Evolutionary conservation across 2,797 vertebrate species (phyloP), one percentile per base, ranked within the genome.

Genomic region (Enteromius mattozi): DNA sequence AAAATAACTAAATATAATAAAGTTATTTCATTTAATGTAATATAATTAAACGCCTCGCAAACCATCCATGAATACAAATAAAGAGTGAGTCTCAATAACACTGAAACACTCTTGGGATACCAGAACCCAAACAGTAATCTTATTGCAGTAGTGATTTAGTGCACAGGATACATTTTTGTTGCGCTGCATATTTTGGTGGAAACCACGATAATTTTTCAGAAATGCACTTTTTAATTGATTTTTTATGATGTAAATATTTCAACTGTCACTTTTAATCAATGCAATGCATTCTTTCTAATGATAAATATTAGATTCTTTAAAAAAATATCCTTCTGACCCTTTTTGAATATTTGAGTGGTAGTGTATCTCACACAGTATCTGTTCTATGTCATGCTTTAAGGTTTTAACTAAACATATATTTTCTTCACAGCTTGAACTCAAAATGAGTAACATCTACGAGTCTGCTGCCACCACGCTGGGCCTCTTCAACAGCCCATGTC

Each of bases 401-500:
- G 1, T 17, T 72, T 74, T 74, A 33, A 42, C 56, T 75, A 35
- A 71, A 35, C 9, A 5, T 76, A 24, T 70, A 40, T 13, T 56
- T 6, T 35, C 84, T 42, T 90, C 83, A 78, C 81, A 89, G 81
- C 14, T 37, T 78, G 45, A 84, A 24, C 49, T 66, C 94, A 97
- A 94, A 90, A 99, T 99, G 98, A 99, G 97, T 92, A 99, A 99
- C 95, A 99, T 99, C 91, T 99, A 99, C 51, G 98, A 99, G 94
- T 99, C 98, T 7, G 98, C 98, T 24, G 98, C 98, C 92, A 98
- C 97, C 88, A 99, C 98, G 0, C 93, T 99, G 93, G 98, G 97
- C 90, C 97, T 99, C 92, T 98, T 99, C 94, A 99, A 96, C 93
- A 99, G 97, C 84, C 98, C 98, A 30, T 99, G 98, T 86, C 96